Conservation (phyloP, 2,797 vertebrate genomes). For the Gallinago stenura region DNA sequence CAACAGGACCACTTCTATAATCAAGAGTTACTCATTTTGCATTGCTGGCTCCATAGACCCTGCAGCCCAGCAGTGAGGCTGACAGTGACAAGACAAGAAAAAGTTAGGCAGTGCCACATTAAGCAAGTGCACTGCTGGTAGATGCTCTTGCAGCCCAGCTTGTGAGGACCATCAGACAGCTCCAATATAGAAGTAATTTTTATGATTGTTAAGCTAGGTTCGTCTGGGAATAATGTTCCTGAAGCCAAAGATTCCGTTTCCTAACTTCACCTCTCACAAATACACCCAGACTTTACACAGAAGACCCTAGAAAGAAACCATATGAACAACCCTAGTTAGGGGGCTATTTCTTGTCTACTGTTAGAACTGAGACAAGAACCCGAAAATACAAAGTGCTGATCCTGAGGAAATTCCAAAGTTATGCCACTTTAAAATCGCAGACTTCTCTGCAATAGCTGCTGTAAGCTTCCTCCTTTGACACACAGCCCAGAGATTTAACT, state of each 20-base stretch:
- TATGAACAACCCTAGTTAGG: neutral
- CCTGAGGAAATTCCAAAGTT: neutral
- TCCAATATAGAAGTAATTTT: neutral
- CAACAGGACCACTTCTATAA: slow-evolving; percentile 34
- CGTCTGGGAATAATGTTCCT: neutral
- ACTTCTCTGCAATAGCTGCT: neutral
- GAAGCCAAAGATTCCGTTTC: neutral
- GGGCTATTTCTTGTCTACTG: neutral
- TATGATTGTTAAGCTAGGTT: neutral
- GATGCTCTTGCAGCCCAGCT: neutral
- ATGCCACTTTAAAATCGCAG: neutral
- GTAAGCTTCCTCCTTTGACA: neutral
- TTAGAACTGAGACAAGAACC: neutral
- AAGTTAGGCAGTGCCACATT: neutral
- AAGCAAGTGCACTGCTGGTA: neutral
- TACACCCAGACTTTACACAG: neutral
- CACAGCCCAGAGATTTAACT: neutral
- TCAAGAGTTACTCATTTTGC: neutral
- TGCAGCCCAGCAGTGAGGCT: neutral
- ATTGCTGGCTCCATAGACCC: neutral
- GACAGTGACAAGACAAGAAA: neutral
- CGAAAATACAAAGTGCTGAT: neutral
- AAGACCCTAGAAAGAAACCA: neutral
- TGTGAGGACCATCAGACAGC: neutral
- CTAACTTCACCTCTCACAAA: neutral